These are phyloP conservation scores for Salvelinus namaycush DNA, from an alignment of 2,113 vertebrate genomes.

Conservation along the genomic window DNA sequence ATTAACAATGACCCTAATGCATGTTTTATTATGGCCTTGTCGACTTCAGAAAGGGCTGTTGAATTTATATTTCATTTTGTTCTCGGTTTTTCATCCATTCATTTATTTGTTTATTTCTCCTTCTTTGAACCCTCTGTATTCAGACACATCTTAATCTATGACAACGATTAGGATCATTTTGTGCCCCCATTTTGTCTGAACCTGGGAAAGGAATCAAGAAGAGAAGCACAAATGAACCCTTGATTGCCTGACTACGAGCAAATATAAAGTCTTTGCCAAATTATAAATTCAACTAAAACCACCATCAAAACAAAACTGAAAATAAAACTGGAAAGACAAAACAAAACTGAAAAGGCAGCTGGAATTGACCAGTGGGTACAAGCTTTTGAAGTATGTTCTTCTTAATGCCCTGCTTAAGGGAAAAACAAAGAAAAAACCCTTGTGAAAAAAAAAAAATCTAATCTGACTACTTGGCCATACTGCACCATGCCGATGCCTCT, in stretches of 20 bases:
- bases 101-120: background rate
- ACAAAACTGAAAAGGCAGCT: background rate
- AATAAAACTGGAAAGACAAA: background rate
- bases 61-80: background rate
- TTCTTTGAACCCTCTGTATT: conserved; percentile 1
- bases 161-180: background rate
- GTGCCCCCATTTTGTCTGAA: background rate
- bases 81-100: background rate
- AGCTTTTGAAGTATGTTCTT: background rate
- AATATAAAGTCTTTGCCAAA: background rate
- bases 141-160: background rate
- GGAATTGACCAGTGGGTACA: background rate
- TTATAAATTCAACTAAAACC: background rate
- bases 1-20: conserved; percentile 7
- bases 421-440: no score
- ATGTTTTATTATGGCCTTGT: background rate
- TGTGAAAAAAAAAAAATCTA: background rate
- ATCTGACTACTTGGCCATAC: background rate
- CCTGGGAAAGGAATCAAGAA: background rate
- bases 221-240: background rate
- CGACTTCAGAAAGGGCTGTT: background rate
- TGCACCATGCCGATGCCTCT: conserved; percentile 13
- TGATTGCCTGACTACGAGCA: background rate
- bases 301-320: background rate
- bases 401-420: background rate